These are phyloP conservation scores for Trachymyrmex cornetzi DNA, from an alignment of 1,140 invertebrate species.

Conservation along the genomic window DNA sequence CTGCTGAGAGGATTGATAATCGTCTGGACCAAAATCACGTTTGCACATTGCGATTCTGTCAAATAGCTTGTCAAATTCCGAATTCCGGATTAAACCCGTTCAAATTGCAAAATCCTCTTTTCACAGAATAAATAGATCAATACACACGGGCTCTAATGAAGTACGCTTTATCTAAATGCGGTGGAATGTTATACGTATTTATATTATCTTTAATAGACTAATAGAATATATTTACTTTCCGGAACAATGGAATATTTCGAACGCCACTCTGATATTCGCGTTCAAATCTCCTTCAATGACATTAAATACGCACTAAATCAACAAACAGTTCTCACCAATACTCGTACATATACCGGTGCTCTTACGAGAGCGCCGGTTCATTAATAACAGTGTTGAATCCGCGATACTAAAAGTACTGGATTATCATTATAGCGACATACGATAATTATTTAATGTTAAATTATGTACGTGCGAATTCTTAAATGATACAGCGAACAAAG, in stretches of 20 bases:
- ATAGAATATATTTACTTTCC: slow-evolving; percentile 15
- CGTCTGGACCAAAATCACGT: neutral
- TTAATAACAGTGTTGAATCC: slow-evolving; percentile 18
- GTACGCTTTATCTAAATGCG: neutral
- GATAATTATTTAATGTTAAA: slow-evolving; percentile 14
- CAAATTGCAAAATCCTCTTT: neutral
- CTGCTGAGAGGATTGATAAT: neutral
- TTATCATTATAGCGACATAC: neutral
- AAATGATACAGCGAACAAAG: neutral
- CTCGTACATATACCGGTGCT: neutral
- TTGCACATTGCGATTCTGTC: slow-evolving; percentile 2
- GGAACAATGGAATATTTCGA: slow-evolving; percentile 20
- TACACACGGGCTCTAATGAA: neutral
- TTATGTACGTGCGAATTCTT: neutral
- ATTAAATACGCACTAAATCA: slow-evolving; percentile 1
- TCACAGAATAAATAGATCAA: neutral
- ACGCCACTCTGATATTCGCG: neutral
- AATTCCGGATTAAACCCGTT: neutral
- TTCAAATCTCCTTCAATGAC: slow-evolving; percentile 18
- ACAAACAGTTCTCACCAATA: slow-evolving; percentile 1
- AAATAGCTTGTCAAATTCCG: neutral
- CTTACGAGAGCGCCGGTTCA: neutral
- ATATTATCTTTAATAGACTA: neutral
- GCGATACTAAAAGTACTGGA: slow-evolving; percentile 7
- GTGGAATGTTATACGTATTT: neutral